Base-by-base conservation (phyloP, 2,888 invertebrate species). In the Pseudococcus jackbeardsleyi region DNA sequence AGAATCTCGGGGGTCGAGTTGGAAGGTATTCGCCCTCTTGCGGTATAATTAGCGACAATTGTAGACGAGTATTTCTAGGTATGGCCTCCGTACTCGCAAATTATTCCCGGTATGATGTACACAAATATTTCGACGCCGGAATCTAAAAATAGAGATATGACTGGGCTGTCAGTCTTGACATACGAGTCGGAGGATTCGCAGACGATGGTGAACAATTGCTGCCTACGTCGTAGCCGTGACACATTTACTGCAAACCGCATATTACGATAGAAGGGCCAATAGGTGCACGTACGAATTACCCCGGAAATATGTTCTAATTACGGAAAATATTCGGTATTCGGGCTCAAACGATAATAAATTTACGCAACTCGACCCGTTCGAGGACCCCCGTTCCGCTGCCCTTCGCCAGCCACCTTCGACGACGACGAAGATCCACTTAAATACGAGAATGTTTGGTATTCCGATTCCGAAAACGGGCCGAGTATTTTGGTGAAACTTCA, bases 381-480 rank as follows among this genome's bases (percentile, higher is more conserved):
- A 33, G 59, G n/a, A n/a, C n/a, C 1, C 26, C 26, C 26, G 26
- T 33, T 3, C 3, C 26, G 26, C 1, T 33, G 26, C 26, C 3
- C n/a, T n/a, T n/a, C n/a, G n/a, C 42, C 42, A 42, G 5, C 6
- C 9, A 42, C 42, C 42, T 42, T 72, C 33, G 7, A 64, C 72
- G 72, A 19, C 26, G 72, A 12, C 72, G 72, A 72, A 26, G 72
- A 72, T 72, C 8, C 33, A 33, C 72, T 72, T 72, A 72, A 72
- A 72, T 72, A 19, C 64, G 64, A 72, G 72, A 72, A 72, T 72
- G 72, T 72, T 72, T 72, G 72, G 72, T 72, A 72, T 72, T 33
- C 33, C 3, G 72, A 12, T 39, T 72, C n/a, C 15, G 12, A 15
- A 72, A 33, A 5, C 64, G 0, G n/a, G 64, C 64, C 72, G 72